Evolutionary conservation across 2,113 vertebrate genomes (phyloP).

Genomic region (Shinisaurus crocodilurus): DNA sequence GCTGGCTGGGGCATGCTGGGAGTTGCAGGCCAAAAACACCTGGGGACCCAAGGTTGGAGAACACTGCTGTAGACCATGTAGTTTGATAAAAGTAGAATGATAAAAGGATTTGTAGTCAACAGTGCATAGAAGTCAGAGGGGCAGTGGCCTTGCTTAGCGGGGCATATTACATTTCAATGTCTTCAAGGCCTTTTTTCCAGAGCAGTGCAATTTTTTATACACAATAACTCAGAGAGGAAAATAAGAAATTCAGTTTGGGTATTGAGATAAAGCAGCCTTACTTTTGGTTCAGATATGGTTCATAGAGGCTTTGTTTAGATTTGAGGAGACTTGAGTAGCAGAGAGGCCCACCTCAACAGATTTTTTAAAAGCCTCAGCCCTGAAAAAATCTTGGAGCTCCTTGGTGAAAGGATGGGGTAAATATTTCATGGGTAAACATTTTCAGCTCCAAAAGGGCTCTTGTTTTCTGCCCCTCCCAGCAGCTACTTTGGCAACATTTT

Average conservation of each 20-base stretch:
- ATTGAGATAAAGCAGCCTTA: accelerated
- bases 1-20: no score
- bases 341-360: no score
- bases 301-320: no score
- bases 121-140: neutral
- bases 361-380: no score
- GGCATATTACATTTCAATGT: neutral
- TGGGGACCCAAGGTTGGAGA: no score
- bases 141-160: neutral
- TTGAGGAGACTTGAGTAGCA: no score
- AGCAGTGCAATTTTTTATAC: neutral
- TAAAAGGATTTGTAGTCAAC: neutral
- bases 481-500: neutral
- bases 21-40: no score
- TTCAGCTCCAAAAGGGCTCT: neutral
- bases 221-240: neutral
- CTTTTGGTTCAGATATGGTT: neutral
- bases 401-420: no score
- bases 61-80: no score
- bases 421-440: no score
- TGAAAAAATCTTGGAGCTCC: no score
- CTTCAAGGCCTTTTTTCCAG: neutral
- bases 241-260: neutral
- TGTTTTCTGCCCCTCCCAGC: neutral
- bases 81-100: neutral